Conservation (phyloP, 1,140 invertebrate species). For the Melipona quadrifasciata region DNA sequence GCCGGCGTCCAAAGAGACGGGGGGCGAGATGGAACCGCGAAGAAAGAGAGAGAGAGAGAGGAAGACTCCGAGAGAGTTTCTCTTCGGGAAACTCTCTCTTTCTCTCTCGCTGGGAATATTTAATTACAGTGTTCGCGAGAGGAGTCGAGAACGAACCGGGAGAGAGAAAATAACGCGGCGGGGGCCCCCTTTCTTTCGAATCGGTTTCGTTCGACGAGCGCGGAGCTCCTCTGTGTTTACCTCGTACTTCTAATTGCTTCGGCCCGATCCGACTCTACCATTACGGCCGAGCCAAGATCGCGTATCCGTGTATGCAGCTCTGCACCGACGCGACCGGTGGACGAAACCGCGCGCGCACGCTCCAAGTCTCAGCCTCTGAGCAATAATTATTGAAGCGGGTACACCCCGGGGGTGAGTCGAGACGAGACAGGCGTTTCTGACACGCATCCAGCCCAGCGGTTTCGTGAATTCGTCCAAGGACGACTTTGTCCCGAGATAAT, state of each 20-base stretch:
- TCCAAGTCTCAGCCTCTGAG: slow-evolving; percentile 54
- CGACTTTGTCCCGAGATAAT: not conserved
- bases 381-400: slow-evolving; percentile 67
- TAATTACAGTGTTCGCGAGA: slow-evolving; percentile 75
- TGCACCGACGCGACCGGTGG: slow-evolving; percentile 30
- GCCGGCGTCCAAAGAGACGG: slow-evolving; percentile 8
- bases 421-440: not conserved
- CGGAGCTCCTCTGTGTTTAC: slow-evolving; percentile 78
- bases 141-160: slow-evolving; percentile 45
- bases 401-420: slow-evolving; percentile 16
- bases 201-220: slow-evolving; percentile 57
- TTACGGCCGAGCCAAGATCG: slow-evolving; percentile 69
- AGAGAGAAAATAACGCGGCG: slow-evolving; percentile 75
- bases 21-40: slow-evolving; percentile 39
- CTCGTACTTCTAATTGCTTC: slow-evolving; percentile 80
- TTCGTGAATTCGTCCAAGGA: slow-evolving; percentile 25
- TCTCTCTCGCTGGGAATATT: slow-evolving; percentile 68
- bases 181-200: slow-evolving; percentile 46
- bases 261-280: slow-evolving; percentile 69
- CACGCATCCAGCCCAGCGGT: not conserved
- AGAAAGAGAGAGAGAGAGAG: not conserved
- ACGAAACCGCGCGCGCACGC: slow-evolving; percentile 11
- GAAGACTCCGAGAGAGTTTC: not conserved
- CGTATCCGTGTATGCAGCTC: slow-evolving; percentile 59
- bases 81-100: slow-evolving; percentile 18